Base-by-base conservation (phyloP, 2,113 vertebrate genomes). In the Pelmatolapia mariae region DNA sequence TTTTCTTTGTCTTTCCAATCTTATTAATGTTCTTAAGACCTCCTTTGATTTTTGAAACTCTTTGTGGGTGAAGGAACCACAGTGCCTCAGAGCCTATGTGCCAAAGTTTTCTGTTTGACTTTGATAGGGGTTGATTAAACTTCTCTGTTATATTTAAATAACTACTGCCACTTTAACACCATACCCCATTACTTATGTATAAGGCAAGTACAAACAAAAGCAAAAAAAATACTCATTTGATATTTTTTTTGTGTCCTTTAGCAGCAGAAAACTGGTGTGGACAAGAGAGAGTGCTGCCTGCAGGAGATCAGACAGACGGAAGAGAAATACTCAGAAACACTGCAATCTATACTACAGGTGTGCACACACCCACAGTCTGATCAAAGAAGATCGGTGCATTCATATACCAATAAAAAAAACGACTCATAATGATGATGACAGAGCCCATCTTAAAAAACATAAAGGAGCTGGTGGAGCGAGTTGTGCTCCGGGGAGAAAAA, bases 251-350 rank as follows among this genome's bases (percentile, higher is more conserved):
- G 40, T 84, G 79, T 22, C 47, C 1, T 86, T 4, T n/a, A 96
- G 94, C 96, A 97, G 88, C 96, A 96, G 91, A 97, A 97, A 93
- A 94, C 91, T 0, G 97, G 96, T 13, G 95, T 97, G 1, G 98
- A 99, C 92, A 98, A 97, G 89, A 96, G 97, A 57, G 95, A 96
- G 86, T 99, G 98, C 92, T 99, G 98, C 90, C 96, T 98, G 85
- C 97, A 97, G 57, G 98, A 99, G 90, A 96, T 98, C 92, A 92
- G 95, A 79, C 97, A 98, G 94, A 98, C 98, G 0, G 98, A 99
- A 86, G 97, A 98, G 94, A 99, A 97, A 71, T 99, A 99, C 91
- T 95, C 97, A 0, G 96, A 97, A 38, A 99, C 98, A 4, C 95
- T 99, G 90, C 95, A 97, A 87, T 97, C 97, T 19, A 97, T 99